A percentile compares a stretch with the other conserved stretches of the same genome.
These are phyloP conservation scores for Subacronicta megacephala DNA, from an alignment of 2,888 invertebrate genomes.

Conservation along the genomic window DNA sequence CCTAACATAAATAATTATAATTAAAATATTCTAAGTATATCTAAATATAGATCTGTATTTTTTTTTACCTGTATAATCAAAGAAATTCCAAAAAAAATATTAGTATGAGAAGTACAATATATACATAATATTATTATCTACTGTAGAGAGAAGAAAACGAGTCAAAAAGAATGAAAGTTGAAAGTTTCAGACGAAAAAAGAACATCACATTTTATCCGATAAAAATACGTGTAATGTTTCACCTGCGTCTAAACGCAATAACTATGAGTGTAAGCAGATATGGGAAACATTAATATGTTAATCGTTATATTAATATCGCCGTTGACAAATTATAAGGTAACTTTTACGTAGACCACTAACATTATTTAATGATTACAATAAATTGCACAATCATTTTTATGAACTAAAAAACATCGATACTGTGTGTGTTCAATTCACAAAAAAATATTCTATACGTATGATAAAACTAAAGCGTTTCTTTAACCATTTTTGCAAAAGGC, in stretches of 20 bases:
- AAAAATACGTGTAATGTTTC: conserved; percentile 16
- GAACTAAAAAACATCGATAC: conserved; percentile 19
- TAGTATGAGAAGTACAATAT: neutral
- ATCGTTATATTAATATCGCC: too few relatives aligned
- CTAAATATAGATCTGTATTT: neutral
- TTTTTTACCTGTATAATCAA: neutral
- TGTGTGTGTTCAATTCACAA: neutral
- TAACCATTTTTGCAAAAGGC: too few relatives aligned
- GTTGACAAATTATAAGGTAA: neutral
- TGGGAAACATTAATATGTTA: too few relatives aligned
- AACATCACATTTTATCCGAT: conserved; percentile 9
- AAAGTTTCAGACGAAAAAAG: neutral
- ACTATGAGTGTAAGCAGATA: too few relatives aligned
- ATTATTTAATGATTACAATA: conserved; percentile 18
- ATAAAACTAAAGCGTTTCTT: neutral
- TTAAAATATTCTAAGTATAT: conserved; percentile 29
- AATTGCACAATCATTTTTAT: conserved; percentile 36
- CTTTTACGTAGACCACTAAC: neutral
- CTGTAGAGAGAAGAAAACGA: neutral
- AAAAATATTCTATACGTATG: conserved; percentile 16
- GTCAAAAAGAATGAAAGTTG: neutral
- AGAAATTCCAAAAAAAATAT: neutral
- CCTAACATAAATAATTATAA: conserved; percentile 43
- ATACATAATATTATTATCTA: neutral
- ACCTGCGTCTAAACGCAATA: too few relatives aligned